These are phyloP conservation scores for Chloromyia formosa DNA, from an alignment of 2,888 invertebrate genomes.

Conservation along the genomic window DNA sequence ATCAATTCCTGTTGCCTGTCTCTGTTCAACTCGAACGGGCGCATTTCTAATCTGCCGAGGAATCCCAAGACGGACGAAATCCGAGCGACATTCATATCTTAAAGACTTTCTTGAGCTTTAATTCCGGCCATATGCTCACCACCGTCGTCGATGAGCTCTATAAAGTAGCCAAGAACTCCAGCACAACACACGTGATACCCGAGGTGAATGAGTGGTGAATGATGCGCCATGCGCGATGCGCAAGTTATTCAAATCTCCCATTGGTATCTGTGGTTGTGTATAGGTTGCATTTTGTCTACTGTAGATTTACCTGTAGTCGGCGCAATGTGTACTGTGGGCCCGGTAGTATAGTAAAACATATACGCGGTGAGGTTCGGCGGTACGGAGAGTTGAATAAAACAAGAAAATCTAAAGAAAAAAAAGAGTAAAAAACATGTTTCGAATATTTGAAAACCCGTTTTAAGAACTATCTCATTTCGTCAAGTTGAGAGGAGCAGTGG, in stretches of 20 bases:
- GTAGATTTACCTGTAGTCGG: conserved; percentile 28
- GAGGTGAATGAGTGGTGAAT: conserved; percentile 24
- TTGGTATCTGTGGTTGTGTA: conserved; percentile 37
- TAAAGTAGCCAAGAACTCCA: conserved; percentile 34
- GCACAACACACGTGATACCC: conserved; percentile 39
- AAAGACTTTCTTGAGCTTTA: conserved; percentile 37
- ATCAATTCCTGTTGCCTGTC: neutral
- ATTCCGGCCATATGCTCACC: conserved; percentile 42
- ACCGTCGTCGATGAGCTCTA: conserved; percentile 20
- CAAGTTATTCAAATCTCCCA: conserved; percentile 37
- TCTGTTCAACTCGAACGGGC: neutral
- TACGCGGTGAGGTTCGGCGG: neutral
- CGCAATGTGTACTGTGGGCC: neutral
- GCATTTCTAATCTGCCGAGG: neutral
- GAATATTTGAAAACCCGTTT: conserved; percentile 46
- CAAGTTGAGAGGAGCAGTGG: conserved; percentile 45
- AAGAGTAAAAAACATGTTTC: conserved; percentile 46
- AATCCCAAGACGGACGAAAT: conserved; percentile 24
- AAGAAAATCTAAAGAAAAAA: neutral
- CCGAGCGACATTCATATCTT: conserved; percentile 41
- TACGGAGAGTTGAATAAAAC: conserved; percentile 6
- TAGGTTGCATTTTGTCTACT: conserved; percentile 18
- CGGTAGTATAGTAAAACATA: conserved; percentile 16
- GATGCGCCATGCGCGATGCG: conserved; percentile 35
- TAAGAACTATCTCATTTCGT: conserved; percentile 49